A percentile compares a stretch with the other conserved stretches of the same genome.
Conservation (phyloP, 2,888 invertebrate genomes). For the Oxycera nigricornis region DNA sequence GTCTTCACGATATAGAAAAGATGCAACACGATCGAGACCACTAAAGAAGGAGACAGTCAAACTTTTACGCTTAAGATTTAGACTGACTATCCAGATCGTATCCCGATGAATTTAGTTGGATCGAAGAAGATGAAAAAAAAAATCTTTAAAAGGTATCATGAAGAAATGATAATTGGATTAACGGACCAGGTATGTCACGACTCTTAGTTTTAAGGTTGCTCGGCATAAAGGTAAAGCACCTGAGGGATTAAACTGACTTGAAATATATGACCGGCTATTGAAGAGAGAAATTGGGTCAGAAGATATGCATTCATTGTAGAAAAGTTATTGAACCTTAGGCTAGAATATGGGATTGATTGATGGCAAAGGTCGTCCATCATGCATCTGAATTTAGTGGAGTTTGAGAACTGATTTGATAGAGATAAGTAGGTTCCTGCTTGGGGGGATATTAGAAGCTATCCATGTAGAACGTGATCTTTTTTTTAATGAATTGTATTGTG, state of each 20-base stretch:
- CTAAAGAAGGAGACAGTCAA: background rate
- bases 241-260: background rate
- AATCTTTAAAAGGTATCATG: background rate
- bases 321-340: constrained; percentile 2
- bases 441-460: no score
- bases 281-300: background rate
- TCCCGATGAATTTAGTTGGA: background rate
- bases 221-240: constrained; percentile 4
- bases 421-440: no score
- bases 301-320: background rate
- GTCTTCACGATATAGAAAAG: background rate
- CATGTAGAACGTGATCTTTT: no score
- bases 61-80: background rate
- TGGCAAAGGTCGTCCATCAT: constrained; percentile 15
- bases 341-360: background rate
- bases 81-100: background rate
- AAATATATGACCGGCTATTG: no score
- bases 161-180: constrained; percentile 38
- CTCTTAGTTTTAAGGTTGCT: constrained; percentile 22
- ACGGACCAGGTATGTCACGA: constrained; percentile 38
- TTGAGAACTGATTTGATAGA: no score
- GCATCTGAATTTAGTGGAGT: background rate
- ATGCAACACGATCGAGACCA: background rate
- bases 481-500: no score
- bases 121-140: background rate